A percentile compares a stretch with the other conserved stretches of the same genome.
Conservation (phyloP, 2,888 invertebrate genomes). For the Formica aserva region DNA sequence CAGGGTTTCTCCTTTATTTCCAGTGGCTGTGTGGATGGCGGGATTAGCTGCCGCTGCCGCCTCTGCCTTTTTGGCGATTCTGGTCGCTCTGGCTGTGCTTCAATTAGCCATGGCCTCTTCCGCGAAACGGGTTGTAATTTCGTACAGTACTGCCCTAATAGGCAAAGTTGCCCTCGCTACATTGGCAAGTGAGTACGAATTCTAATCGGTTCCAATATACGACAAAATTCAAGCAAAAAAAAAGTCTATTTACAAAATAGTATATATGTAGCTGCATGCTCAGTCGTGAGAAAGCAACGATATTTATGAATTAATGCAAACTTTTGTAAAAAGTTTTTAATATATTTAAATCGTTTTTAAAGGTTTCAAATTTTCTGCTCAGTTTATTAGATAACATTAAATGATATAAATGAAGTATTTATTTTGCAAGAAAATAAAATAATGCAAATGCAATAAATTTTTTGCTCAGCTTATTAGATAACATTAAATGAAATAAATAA, state of each 20-base stretch:
- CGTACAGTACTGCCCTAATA: slow-evolving; percentile 92
- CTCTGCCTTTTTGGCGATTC: slow-evolving; percentile 91
- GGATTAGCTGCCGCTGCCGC: slow-evolving; percentile 93
- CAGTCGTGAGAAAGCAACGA: neutral
- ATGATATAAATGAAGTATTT: too few relatives aligned
- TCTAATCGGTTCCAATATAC: neutral
- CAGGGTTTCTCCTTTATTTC: slow-evolving; percentile 65
- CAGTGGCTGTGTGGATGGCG: slow-evolving; percentile 94
- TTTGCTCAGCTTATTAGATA: neutral
- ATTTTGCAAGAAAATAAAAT: too few relatives aligned
- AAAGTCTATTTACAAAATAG: neutral
- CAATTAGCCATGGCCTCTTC: slow-evolving; percentile 96
- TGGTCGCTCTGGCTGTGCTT: slow-evolving; percentile 92
- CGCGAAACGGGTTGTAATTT: slow-evolving; percentile 92
- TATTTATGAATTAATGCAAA: neutral
- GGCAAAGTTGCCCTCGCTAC: slow-evolving; percentile 92
- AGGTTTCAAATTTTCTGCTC: too few relatives aligned
- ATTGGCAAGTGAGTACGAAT: slow-evolving; percentile 90
- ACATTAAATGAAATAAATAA: neutral
- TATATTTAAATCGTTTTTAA: too few relatives aligned
- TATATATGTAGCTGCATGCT: neutral
- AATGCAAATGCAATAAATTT: too few relatives aligned
- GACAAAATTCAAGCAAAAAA: neutral
- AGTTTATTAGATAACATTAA: too few relatives aligned
- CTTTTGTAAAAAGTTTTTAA: too few relatives aligned